phyloP scores from a whole-genome alignment of 2,888 invertebrate species.

The Timema podura region DNA sequence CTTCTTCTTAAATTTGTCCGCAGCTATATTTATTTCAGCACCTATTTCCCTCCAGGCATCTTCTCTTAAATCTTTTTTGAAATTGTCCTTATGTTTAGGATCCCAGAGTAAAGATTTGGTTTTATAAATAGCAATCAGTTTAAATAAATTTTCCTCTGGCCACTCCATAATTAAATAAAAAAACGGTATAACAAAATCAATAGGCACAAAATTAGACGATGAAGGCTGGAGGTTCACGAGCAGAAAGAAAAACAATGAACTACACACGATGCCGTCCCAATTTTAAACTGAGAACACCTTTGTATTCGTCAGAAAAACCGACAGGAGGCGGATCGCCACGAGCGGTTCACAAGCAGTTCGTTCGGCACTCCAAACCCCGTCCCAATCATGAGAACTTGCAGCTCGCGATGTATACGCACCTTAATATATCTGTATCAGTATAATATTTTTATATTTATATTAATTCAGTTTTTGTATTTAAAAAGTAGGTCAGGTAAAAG shows the following conservation, averaged over 20 bases:
- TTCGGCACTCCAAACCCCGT: no score
- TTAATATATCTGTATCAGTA: no score
- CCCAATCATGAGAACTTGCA: no score
- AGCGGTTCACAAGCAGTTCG: no score
- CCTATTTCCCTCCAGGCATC: no score
- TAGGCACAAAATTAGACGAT: background rate
- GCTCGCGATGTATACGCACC: no score
- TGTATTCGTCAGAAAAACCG: background rate
- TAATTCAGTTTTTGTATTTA: no score
- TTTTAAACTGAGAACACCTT: background rate
- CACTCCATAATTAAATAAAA: background rate
- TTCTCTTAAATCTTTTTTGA: background rate
- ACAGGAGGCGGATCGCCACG: background rate
- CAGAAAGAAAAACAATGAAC: background rate
- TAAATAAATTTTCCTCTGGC: background rate
- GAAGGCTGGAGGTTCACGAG: background rate
- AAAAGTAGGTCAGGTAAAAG: no score
- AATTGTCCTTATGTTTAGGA: background rate
- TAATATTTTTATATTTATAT: no score
- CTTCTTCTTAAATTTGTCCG: no score
- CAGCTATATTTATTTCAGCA: no score
- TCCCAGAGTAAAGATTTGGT: background rate
- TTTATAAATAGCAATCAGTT: background rate
- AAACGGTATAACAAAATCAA: no score
- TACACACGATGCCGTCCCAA: background rate